Percentiles rank a stretch among this genome's conserved stretches.
Conservation (phyloP, 2,888 invertebrate genomes). For the Agrochola macilenta region DNA sequence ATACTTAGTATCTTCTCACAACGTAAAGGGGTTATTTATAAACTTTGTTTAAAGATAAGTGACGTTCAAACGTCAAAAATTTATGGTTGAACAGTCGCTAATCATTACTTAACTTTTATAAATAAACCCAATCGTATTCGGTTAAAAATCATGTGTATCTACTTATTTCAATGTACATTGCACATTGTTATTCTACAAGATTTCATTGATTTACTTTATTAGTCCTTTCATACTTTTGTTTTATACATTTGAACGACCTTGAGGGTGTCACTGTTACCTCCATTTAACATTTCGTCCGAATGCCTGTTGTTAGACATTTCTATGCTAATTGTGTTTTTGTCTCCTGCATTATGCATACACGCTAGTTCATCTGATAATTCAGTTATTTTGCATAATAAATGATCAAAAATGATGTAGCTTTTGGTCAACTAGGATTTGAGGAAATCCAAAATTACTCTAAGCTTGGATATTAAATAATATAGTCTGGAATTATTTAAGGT, state of each 20-base stretch:
- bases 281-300: not conserved
- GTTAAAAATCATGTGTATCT: not conserved
- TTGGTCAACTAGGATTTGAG: not conserved
- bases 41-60: too few relatives aligned
- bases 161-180: not conserved
- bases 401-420: not conserved
- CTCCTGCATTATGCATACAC: constrained; percentile 20
- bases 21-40: too few relatives aligned
- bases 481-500: not conserved
- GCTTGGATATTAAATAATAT: not conserved
- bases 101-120: too few relatives aligned
- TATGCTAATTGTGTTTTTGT: constrained; percentile 47
- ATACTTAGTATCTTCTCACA: too few relatives aligned
- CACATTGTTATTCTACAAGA: not conserved
- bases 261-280: not conserved
- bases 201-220: not conserved
- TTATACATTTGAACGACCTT: not conserved
- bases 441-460: not conserved
- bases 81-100: too few relatives aligned
- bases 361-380: not conserved
- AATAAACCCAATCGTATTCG: too few relatives aligned
- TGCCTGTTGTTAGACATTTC: constrained; percentile 20
- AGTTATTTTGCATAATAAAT: constrained; percentile 16
- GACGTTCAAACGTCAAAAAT: too few relatives aligned
- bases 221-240: not conserved